phyloP scores from a whole-genome alignment of 2,797 vertebrate species.

The Etheostoma nigrum region DNA sequence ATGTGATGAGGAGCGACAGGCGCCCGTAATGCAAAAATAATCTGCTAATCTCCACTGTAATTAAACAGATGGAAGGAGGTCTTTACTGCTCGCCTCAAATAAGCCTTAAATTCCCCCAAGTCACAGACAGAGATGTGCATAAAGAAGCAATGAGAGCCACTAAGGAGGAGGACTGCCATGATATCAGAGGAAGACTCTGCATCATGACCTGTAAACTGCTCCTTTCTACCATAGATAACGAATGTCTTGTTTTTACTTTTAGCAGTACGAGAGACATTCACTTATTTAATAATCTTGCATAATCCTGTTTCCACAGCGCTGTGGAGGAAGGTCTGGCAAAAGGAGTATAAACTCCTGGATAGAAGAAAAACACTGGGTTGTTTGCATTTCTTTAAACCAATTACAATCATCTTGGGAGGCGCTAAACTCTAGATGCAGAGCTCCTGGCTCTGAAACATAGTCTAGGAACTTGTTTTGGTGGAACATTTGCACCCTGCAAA shows the following conservation, averaged over 20 bases:
- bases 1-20: constrained; percentile 75
- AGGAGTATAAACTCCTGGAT: too few relatives aligned
- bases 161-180: constrained; percentile 23
- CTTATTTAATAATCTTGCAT: too few relatives aligned
- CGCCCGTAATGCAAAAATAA: constrained; percentile 85
- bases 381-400: too few relatives aligned
- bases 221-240: background rate
- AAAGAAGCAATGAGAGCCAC: constrained; percentile 43
- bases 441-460: too few relatives aligned
- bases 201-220: constrained; percentile 28
- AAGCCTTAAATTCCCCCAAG: constrained; percentile 65
- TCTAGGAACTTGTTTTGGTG: too few relatives aligned
- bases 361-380: too few relatives aligned
- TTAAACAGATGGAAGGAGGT: constrained; percentile 87
- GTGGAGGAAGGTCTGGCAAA: too few relatives aligned
- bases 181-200: constrained; percentile 24
- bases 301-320: too few relatives aligned
- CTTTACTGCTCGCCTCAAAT: constrained; percentile 77
- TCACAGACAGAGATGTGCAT: constrained; percentile 54
- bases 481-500: too few relatives aligned
- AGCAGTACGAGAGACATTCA: too few relatives aligned
- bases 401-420: too few relatives aligned
- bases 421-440: too few relatives aligned
- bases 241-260: background rate
- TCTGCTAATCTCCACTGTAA: constrained; percentile 86